Percentiles rank a stretch among this genome's conserved stretches.
These are phyloP conservation scores for Agriopis leucophaearia DNA, from an alignment of 2,888 invertebrate species.

Conservation along the genomic window DNA sequence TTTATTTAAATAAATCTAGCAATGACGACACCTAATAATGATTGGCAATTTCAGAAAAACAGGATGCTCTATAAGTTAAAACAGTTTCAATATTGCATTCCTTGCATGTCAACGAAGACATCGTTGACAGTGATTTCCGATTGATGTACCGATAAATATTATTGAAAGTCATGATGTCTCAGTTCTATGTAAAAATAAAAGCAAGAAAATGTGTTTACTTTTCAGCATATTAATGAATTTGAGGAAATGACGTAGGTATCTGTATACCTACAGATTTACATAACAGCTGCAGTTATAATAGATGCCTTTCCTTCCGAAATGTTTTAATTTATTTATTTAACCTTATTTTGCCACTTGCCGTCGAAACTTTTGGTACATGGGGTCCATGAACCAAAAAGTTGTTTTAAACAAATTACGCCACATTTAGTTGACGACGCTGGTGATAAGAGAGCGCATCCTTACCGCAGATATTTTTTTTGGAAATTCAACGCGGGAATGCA, in stretches of 20 bases:
- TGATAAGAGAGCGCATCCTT: no score
- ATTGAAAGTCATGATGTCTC: constrained; percentile 11
- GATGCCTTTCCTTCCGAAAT: no score
- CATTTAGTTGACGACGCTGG: no score
- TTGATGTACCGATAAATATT: constrained; percentile 23
- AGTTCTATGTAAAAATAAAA: background rate
- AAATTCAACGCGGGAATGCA: no score
- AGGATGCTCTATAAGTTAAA: constrained; percentile 5
- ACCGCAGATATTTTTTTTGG: no score
- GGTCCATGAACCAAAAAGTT: no score
- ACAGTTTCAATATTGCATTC: constrained; percentile 13
- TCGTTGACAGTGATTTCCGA: constrained; percentile 18
- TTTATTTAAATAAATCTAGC: background rate
- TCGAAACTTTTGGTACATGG: no score
- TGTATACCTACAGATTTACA: background rate
- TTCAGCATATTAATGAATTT: background rate
- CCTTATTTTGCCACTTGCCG: no score
- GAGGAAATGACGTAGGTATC: constrained; percentile 2
- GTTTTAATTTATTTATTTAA: no score
- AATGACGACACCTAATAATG: no score
- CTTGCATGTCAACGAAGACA: constrained; percentile 12
- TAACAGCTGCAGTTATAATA: no score
- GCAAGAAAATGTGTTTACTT: background rate
- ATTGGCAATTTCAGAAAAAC: background rate
- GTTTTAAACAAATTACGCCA: no score